Percentiles rank a stretch among this genome's conserved stretches.
phyloP scores from a whole-genome alignment of 1,140 invertebrate species.

The Pogonognathellus flavescens region DNA sequence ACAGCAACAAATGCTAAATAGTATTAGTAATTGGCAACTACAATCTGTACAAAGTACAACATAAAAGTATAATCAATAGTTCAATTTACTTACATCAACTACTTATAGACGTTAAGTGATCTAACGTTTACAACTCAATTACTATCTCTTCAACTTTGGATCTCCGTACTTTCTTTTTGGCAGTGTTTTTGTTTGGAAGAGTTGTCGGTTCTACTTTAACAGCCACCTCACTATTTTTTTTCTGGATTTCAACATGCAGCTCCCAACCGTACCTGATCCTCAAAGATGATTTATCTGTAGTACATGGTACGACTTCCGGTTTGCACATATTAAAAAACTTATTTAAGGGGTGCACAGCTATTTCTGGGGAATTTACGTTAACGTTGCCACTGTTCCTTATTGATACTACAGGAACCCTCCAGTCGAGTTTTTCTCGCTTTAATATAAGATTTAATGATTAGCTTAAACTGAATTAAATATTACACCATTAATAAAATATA shows the following conservation, averaged over 20 bases:
- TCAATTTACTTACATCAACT: no score
- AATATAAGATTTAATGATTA: no score
- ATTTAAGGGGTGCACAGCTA: background rate
- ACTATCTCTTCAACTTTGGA: no score
- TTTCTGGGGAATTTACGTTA: background rate
- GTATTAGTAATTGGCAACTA: background rate
- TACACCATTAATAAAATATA: background rate
- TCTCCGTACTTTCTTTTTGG: no score
- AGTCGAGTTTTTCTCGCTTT: background rate
- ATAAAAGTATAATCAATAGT: no score
- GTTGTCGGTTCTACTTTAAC: background rate
- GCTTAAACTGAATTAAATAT: background rate
- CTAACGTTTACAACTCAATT: no score
- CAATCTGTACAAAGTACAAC: background rate
- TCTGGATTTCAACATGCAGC: background rate
- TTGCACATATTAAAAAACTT: background rate
- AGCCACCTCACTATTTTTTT: background rate
- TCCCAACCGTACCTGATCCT: background rate
- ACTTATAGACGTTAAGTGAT: no score
- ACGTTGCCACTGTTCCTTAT: background rate
- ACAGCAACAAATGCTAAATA: no score
- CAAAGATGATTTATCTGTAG: background rate
- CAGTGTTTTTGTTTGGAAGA: background rate
- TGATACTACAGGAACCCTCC: background rate
- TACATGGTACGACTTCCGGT: no score